Conservation (phyloP, 92 coral and sea anemone species). For the Epizoanthus stellaris region DNA sequence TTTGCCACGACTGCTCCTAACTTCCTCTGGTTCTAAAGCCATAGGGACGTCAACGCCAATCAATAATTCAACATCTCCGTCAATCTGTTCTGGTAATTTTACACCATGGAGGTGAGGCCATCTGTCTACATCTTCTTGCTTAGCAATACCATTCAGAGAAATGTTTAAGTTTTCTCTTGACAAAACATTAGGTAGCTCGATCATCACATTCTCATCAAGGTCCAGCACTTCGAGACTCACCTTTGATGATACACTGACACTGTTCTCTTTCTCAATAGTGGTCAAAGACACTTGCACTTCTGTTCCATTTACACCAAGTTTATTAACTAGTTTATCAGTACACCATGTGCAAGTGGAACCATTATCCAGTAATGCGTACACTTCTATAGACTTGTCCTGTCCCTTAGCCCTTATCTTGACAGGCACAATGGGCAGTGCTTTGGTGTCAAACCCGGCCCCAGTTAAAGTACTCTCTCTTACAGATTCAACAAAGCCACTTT, state of each 20-base stretch:
- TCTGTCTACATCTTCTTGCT: slow-evolving; percentile 69
- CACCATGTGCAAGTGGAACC: slow-evolving; percentile 75
- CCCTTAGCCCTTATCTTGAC: slow-evolving; percentile 65
- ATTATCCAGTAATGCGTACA: slow-evolving; percentile 58
- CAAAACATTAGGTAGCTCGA: slow-evolving; percentile 61
- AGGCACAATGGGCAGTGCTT: slow-evolving; percentile 65
- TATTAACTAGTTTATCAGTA: slow-evolving; percentile 32
- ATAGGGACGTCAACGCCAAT: slow-evolving; percentile 67
- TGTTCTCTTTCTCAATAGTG: slow-evolving; percentile 60
- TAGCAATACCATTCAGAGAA: slow-evolving; percentile 38
- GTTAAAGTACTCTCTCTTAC: slow-evolving; percentile 12
- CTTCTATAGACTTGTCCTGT: slow-evolving; percentile 36
- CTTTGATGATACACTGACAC: slow-evolving; percentile 33
- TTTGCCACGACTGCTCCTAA: no score
- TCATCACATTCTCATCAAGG: slow-evolving; percentile 50
- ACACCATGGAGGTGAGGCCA: slow-evolving; percentile 70
- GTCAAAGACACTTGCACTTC: slow-evolving; percentile 52
- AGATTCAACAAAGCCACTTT: slow-evolving; percentile 31
- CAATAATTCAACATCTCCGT: slow-evolving; percentile 52
- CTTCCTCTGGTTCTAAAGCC: slow-evolving; percentile 31
- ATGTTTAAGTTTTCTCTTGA: slow-evolving; percentile 50
- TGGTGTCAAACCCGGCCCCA: slow-evolving; percentile 39
- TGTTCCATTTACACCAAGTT: slow-evolving; percentile 54
- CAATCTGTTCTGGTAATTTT: slow-evolving; percentile 39
- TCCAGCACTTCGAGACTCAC: slow-evolving; percentile 64